Base-by-base conservation (phyloP, 2,113 vertebrate species). In the Genyomyrus donnyi region DNA sequence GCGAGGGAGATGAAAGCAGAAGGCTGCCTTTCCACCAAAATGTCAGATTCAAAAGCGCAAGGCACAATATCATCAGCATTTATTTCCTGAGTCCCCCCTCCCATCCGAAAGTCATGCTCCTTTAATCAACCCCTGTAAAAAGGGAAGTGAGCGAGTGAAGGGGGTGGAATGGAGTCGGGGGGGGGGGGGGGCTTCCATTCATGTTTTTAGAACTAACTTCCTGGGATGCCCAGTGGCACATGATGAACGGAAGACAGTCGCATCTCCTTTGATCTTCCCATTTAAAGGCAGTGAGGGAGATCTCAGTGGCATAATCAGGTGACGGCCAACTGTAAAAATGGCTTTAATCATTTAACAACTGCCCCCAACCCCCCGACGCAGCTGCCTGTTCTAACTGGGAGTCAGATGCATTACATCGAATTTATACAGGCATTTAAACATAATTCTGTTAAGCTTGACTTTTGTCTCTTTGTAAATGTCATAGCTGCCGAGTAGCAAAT, bases 71-170 rank as follows among this genome's bases (percentile, higher is more conserved):
- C 93, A 92, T 93, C 95, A 92, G 94, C 93, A 94, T 97, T 97
- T 94, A 96, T 97, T 97, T 97, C 96, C 97, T 96, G 95, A 91
- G 90, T 62, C 93, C 93, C 50, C 39, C 95, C 94, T 96, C 94
- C 94, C 96, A 95, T 96, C 96, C 97, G 95, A 97, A 96, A 97
- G 95, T 96, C 95, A 96, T 95, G 94, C 95, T 96, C 95, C 95
- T 96, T 97, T 96, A 96, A 96, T 96, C 95, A 97, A 93, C 93
- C 93, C 89, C 93, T 95, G 94, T 93, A 96, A 97, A 96, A 93
- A 95, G 89, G 93, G 91, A 94, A 94, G 94, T 91, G 90, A 92
- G 90, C n/a, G 92, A 90, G 77, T 58, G 93, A 94, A 88, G 91
- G 91, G 90, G 93, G 89, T 66, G 58, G 58, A 66, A 66, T 91